Base-by-base conservation (phyloP, 2,113 vertebrate species). In the Raja brachyura region DNA sequence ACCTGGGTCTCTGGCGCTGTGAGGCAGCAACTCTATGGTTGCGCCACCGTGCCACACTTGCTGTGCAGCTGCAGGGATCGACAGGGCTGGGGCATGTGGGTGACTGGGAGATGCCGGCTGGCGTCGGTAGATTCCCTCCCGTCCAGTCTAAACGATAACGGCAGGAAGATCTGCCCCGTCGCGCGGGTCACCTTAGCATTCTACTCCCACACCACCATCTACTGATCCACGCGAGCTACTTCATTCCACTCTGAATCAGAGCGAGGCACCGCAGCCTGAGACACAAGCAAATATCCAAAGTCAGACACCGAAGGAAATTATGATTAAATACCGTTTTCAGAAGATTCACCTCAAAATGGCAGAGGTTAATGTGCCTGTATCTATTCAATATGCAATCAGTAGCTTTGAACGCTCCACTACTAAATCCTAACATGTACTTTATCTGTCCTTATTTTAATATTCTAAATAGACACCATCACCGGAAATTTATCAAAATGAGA, bases 151-250 rank as follows among this genome's bases (percentile, higher is more conserved):
- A 48, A 22, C 16, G 25, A 25, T 28, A 28, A 16, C 33, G 33
- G 39, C 68, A 68, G 48, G 10, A 73, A 88, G 54, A 25, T 54
- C 66, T 18, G 2, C 73, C 90, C 54, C 25, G 54, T 74, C 90
- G 48, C 31, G 73, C 66, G 73, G 20, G 1, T 5, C 31, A 54
- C 39, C 66, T 11, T 7, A 54, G 48, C 39, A 74, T 48, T 92
- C 66, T 31, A 96, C 93, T 93, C 94, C 95, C 96, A 95, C 96
- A 96, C 96, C 95, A 95, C 97, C 97, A 97, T 95, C 97, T 97
- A 96, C 96, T 96, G 97, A 94, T 95, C 93, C 94, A 94, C 95
- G 83, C 93, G 94, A 94, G 96, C 93, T 95, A 96, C 86, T 97
- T 96, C 96, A 92, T 33, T 79, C 94, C 78, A 92, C 54, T 92